A percentile compares a stretch with the other conserved stretches of the same genome.
Conservation (phyloP, 2,797 vertebrate species). For the Sebastes alutus region DNA sequence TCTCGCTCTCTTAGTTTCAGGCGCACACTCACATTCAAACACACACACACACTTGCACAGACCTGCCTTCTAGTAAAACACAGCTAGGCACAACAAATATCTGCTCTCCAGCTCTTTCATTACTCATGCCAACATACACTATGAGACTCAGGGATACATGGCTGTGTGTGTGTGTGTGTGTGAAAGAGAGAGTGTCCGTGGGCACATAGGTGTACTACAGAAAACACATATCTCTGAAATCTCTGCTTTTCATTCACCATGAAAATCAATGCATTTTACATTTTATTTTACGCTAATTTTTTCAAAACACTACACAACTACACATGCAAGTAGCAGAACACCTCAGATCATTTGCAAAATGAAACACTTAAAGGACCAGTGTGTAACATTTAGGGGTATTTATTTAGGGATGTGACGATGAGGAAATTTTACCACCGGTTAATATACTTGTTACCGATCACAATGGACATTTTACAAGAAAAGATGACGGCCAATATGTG, state of each 20-base stretch:
- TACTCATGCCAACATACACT: not conserved
- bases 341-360: not conserved
- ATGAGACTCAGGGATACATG: not conserved
- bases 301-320: fast-evolving
- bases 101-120: conserved; percentile 9
- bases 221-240: not conserved
- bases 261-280: not conserved
- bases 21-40: not conserved
- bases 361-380: too few species aligned
- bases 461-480: too few species aligned
- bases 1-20: not conserved
- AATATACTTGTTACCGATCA: too few species aligned
- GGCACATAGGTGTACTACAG: not conserved
- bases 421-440: too few species aligned
- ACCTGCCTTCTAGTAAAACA: conserved; percentile 34
- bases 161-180: not conserved
- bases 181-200: not conserved
- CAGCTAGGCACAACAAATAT: conserved; percentile 21
- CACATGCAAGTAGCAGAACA: not conserved
- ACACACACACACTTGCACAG: conserved; percentile 25
- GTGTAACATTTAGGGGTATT: too few species aligned
- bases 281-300: too few species aligned
- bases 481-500: too few species aligned
- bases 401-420: too few species aligned
- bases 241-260: not conserved